Evolutionary conservation across 2,888 invertebrate genomes (phyloP).

Genomic region (Tuta absoluta): DNA sequence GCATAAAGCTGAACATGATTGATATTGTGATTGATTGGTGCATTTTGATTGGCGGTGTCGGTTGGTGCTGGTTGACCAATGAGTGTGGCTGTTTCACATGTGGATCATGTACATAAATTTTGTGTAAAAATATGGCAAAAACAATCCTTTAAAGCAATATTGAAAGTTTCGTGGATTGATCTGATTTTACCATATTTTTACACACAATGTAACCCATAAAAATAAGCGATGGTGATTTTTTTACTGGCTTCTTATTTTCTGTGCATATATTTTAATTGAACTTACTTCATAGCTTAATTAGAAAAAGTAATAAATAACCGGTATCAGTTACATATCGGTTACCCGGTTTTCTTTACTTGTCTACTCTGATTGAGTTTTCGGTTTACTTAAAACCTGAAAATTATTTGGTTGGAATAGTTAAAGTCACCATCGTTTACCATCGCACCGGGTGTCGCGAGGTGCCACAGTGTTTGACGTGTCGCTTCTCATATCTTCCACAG

Average conservation of each 20-base stretch:
- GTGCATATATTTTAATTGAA: neutral
- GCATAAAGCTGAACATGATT: conserved; percentile 9
- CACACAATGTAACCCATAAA: conserved; percentile 13
- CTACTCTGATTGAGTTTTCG: neutral
- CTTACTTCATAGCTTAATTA: no score
- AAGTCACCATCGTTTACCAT: conserved; percentile 46
- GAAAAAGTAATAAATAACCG: no score
- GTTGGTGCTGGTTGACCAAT: conserved; percentile 3
- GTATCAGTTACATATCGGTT: no score
- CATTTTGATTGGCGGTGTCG: conserved; percentile 7
- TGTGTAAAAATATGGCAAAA: conserved; percentile 13
- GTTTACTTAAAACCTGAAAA: neutral
- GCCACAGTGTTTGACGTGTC: conserved; percentile 70
- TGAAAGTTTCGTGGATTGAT: neutral
- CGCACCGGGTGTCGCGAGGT: conserved; percentile 69
- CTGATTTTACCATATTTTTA: conserved; percentile 16
- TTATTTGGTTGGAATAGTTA: neutral
- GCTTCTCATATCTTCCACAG: conserved; percentile 75
- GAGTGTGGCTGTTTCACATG: conserved; percentile 18
- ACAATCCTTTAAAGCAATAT: neutral
- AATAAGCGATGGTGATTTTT: conserved; percentile 21
- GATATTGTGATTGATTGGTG: conserved; percentile 12
- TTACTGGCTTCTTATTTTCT: neutral
- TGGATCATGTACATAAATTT: neutral
- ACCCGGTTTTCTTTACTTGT: neutral